These are phyloP conservation scores for Danio choprae DNA, from an alignment of 2,797 vertebrate genomes.

Conservation along the genomic window DNA sequence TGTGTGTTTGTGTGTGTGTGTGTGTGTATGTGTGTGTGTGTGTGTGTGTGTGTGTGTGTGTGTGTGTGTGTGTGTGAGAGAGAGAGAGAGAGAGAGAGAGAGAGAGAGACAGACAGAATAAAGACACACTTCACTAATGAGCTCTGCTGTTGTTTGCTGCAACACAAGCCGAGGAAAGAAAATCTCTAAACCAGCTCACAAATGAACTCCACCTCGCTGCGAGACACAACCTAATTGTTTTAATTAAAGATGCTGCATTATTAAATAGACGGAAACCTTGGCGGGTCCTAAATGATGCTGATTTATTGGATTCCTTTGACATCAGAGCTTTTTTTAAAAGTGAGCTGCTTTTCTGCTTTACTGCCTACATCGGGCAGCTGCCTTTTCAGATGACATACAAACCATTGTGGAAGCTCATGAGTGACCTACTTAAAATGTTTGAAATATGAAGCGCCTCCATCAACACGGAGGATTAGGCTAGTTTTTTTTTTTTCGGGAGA, in stretches of 20 bases:
- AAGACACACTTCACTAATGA: constrained; percentile 48
- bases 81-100: background rate
- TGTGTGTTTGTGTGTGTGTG: no score
- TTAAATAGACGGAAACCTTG: constrained; percentile 6
- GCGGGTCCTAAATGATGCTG: background rate
- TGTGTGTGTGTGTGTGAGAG: no score
- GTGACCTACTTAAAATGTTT: background rate
- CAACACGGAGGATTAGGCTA: background rate
- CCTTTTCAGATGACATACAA: background rate
- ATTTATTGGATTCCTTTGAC: constrained; percentile 22
- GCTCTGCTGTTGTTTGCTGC: constrained; percentile 32
- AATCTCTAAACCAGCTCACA: constrained; percentile 6
- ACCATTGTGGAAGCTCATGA: background rate
- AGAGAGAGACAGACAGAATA: constrained; percentile 24
- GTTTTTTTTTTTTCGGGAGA: no score
- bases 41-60: background rate
- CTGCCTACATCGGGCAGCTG: background rate
- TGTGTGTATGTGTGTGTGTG: no score
- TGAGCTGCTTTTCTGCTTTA: background rate
- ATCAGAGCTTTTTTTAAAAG: background rate
- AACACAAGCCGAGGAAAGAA: constrained; percentile 26
- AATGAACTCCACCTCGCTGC: background rate
- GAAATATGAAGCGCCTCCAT: background rate
- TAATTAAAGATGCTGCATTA: constrained; percentile 18
- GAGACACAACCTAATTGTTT: constrained; percentile 10